Percentiles rank a stretch among this genome's conserved stretches.
Conservation (phyloP, 2,797 vertebrate species). For the Chromobotia macracanthus region DNA sequence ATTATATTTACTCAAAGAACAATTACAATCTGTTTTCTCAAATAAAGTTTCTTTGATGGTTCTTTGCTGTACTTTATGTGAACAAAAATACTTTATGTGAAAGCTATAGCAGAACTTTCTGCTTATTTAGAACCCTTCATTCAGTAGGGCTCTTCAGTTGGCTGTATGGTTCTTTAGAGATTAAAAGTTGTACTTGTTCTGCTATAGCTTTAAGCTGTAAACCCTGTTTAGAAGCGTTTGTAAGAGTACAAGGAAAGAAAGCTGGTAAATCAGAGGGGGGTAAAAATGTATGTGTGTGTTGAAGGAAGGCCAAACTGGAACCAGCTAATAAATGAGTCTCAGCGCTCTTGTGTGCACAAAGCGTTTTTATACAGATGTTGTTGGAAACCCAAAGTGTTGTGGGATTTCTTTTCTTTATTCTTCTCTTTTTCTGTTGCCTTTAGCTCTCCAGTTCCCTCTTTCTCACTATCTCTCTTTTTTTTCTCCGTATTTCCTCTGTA, state of each 20-base stretch:
- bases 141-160: background rate
- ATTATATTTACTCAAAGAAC: too few relatives aligned
- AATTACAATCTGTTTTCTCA: too few relatives aligned
- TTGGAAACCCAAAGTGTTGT: slow-evolving; percentile 18
- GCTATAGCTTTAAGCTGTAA: background rate
- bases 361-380: slow-evolving; percentile 53
- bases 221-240: background rate
- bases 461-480: slow-evolving; percentile 5
- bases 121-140: background rate
- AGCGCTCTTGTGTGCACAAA: background rate
- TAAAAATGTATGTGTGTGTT: background rate
- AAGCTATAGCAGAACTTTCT: too few relatives aligned
- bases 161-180: background rate
- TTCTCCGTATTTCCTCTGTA: background rate
- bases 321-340: background rate
- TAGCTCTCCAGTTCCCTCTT: background rate
- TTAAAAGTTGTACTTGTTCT: background rate
- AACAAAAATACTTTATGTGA: too few relatives aligned
- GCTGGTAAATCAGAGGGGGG: background rate
- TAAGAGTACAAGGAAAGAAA: background rate
- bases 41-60: too few relatives aligned
- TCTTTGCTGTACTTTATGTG: too few relatives aligned
- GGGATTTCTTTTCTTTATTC: slow-evolving; percentile 7
- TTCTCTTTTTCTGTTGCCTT: slow-evolving; percentile 7
- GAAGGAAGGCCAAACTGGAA: background rate